A percentile compares a stretch with the other conserved stretches of the same genome.
Evolutionary conservation across 1,140 invertebrate species (phyloP).

Genomic region (Caenorhabditis remanei): DNA sequence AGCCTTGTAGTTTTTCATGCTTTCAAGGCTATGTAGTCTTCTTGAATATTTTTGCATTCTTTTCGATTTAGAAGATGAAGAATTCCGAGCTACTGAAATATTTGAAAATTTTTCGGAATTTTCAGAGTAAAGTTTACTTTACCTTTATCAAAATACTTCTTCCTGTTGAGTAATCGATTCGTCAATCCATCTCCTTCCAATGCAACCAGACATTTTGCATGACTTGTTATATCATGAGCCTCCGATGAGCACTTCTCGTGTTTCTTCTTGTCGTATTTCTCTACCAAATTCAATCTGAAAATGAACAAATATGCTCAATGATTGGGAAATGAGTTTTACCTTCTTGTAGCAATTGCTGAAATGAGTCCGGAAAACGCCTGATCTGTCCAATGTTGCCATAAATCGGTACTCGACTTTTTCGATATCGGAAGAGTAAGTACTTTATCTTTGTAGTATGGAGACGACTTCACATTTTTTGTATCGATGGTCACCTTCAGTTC

Average conservation of each 20-base stretch:
- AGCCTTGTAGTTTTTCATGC: not conserved
- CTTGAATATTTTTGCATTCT: not conserved
- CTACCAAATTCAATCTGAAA: slow-evolving; percentile 56
- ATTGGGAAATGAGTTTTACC: slow-evolving; percentile 6
- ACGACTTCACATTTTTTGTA: not conserved
- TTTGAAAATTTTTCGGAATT: not conserved
- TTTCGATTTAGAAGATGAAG: not conserved
- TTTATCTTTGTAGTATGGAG: slow-evolving; percentile 21
- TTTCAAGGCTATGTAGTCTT: not conserved
- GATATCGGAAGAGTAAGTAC: slow-evolving; percentile 21
- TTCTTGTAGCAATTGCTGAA: slow-evolving; percentile 61
- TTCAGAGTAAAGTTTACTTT: not conserved
- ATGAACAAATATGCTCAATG: not conserved
- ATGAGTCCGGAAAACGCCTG: slow-evolving; percentile 60
- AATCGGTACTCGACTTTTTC: slow-evolving; percentile 12
- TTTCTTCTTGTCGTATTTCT: slow-evolving; percentile 1
- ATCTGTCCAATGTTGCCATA: slow-evolving; percentile 61
- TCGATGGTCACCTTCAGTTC: not conserved
- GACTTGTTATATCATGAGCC: slow-evolving; percentile 56
- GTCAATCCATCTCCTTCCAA: not conserved
- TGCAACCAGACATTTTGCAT: slow-evolving; percentile 62
- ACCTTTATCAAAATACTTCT: not conserved
- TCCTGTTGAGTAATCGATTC: slow-evolving; percentile 30
- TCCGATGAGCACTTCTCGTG: slow-evolving; percentile 55
- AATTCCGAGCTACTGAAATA: not conserved